Evolutionary conservation across 2,113 vertebrate genomes (phyloP), one percentile per base, ranked within the genome.

Genomic region (Toxotes chatareus): DNA sequence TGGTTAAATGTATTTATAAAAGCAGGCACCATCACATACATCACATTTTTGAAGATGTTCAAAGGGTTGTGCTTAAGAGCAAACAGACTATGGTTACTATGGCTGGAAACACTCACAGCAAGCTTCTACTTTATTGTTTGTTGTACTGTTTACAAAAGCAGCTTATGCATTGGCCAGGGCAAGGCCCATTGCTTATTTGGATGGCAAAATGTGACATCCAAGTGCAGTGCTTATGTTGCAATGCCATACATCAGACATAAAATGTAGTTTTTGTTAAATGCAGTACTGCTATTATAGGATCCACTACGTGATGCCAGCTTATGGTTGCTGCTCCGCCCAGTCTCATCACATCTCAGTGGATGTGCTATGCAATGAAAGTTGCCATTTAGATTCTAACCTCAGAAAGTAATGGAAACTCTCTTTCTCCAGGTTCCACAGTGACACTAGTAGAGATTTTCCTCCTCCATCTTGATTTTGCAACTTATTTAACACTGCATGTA

Each of bases 1-100:
- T 55, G n/a, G 56, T 82, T 59, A 13, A 73, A 64, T 83, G 73
- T 42, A 64, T 89, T 91, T 87, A 91, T 89, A 89, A 91, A 91
- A 89, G 87, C 47, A 80, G 80, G 85, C 68, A 86, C 89, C 83
- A 82, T 91, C 89, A 89, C 87, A 82, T 89, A 87, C 82, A 73
- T 40, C 17, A 10, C 14, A 73, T 73, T 36, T 36, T 47, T 67
- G 51, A 63, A 53, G 70, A 27, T 44, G 13, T 59, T 79, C 6
- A 14, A 17, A 83, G 42, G 34, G 16, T 80, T 86, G 49, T 63
- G 42, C 36, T n/a, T 44, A 6, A 80, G 82, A 86, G 81, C 76
- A 68, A 53, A 78, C 76, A 76, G 84, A 91, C 46, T 83, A 40
- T 86, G 88, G 81, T 89, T 89, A 89, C 75, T 80, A 65, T 74